Evolutionary conservation across 2,888 invertebrate genomes (phyloP).

Genomic region (Timandra comae): DNA sequence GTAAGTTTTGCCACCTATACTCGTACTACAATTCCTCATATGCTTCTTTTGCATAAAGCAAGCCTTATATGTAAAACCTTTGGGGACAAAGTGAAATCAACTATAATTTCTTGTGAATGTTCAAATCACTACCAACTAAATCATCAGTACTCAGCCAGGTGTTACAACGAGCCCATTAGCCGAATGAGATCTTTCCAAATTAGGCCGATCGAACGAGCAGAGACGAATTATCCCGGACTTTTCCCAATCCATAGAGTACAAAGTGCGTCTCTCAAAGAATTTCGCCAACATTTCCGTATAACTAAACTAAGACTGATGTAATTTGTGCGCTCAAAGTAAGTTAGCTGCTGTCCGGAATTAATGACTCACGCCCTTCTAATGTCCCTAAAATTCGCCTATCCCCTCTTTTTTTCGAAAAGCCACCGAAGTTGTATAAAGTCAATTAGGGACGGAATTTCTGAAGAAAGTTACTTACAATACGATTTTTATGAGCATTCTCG

Average conservation of each 20-base stretch:
- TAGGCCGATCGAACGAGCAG: constrained; percentile 54
- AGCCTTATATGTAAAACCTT: too few relatives aligned
- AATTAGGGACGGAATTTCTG: constrained; percentile 5
- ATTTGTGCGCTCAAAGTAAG: constrained; percentile 49
- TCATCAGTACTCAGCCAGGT: constrained; percentile 46
- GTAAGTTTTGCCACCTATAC: too few relatives aligned
- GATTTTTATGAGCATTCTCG: neutral
- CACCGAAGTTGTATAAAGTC: constrained; percentile 7
- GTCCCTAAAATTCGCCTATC: constrained; percentile 35
- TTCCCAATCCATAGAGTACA: constrained; percentile 39
- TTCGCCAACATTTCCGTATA: constrained; percentile 43
- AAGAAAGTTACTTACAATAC: neutral
- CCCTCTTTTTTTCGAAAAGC: constrained; percentile 29
- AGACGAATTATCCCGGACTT: constrained; percentile 51
- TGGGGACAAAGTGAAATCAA: too few relatives aligned
- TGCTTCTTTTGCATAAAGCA: too few relatives aligned
- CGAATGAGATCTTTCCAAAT: constrained; percentile 51
- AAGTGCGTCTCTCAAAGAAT: constrained; percentile 44
- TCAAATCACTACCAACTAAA: constrained; percentile 5
- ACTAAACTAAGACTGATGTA: constrained; percentile 56
- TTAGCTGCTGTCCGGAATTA: constrained; percentile 52
- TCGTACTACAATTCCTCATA: too few relatives aligned
- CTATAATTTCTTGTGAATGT: too few relatives aligned
- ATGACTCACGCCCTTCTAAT: constrained; percentile 45
- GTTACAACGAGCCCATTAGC: constrained; percentile 56